Evolutionary conservation across 2,797 vertebrate genomes (phyloP).

Genomic region (Tenualosa ilisha): DNA sequence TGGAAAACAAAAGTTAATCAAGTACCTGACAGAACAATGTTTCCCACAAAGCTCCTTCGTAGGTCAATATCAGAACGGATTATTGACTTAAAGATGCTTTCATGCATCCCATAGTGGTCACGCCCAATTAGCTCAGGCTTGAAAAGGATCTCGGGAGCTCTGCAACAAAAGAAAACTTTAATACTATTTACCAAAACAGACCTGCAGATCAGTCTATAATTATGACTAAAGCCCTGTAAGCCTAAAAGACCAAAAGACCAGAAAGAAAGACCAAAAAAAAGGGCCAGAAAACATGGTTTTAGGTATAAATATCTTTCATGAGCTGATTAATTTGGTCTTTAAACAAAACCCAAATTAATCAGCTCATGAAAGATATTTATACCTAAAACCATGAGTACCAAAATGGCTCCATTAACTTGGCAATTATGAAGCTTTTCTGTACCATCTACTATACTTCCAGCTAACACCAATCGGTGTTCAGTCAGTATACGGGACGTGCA

Average conservation of each 20-base stretch:
- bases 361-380: neutral
- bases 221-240: neutral
- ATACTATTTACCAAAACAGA: slow-evolving; percentile 3
- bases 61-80: slow-evolving; percentile 75
- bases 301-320: neutral
- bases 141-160: slow-evolving; percentile 78
- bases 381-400: neutral
- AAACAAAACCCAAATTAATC: neutral
- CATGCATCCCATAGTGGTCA: slow-evolving; percentile 76
- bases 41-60: slow-evolving; percentile 68
- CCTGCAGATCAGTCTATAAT: neutral
- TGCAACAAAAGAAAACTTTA: slow-evolving; percentile 43
- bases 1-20: neutral
- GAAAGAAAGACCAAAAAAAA: neutral
- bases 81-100: slow-evolving; percentile 75
- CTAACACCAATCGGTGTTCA: neutral
- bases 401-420: neutral
- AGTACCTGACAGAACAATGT: slow-evolving; percentile 76
- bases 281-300: neutral
- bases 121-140: slow-evolving; percentile 75
- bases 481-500: neutral
- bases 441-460: neutral
- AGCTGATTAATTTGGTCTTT: neutral
- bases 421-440: neutral
- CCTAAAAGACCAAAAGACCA: neutral